Conservation (phyloP, 2,888 invertebrate genomes). For the Orthonychiurus folsomi region DNA sequence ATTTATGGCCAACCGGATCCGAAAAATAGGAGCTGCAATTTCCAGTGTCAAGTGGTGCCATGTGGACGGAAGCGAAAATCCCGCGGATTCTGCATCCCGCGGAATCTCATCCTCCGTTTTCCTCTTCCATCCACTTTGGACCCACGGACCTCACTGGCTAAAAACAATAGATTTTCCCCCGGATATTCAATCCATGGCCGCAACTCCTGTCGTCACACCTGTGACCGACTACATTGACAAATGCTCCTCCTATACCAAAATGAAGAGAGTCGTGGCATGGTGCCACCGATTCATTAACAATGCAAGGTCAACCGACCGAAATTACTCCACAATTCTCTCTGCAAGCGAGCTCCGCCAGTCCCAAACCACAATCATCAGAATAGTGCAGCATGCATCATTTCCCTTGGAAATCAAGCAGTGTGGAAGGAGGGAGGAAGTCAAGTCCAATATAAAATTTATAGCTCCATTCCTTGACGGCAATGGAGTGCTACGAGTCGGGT, state of each 20-base stretch:
- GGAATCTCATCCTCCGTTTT: constrained; percentile 14
- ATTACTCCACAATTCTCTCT: not conserved
- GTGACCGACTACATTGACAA: not conserved
- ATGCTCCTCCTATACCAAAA: not conserved
- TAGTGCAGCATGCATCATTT: not conserved
- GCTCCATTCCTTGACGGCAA: not conserved
- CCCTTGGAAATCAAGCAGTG: not conserved
- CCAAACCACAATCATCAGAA: not conserved
- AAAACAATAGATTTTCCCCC: not conserved
- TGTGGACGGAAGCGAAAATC: constrained; percentile 39
- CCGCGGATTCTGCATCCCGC: constrained; percentile 40
- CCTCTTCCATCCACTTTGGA: constrained; percentile 11
- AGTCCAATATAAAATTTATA: not conserved
- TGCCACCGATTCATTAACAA: constrained; percentile 2
- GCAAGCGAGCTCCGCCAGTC: not conserved
- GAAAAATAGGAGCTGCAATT: too few species aligned
- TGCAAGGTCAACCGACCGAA: not conserved
- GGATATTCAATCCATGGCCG: not conserved
- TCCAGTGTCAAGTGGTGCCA: constrained; percentile 40
- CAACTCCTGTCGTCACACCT: not conserved
- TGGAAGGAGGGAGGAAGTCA: not conserved
- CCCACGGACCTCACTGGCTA: constrained; percentile 14
- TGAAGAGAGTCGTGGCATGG: constrained; percentile 8
- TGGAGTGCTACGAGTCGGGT: not conserved
- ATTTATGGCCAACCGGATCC: too few species aligned